Evolutionary conservation across 1,140 invertebrate genomes (phyloP).

Genomic region (Zophobas morio): DNA sequence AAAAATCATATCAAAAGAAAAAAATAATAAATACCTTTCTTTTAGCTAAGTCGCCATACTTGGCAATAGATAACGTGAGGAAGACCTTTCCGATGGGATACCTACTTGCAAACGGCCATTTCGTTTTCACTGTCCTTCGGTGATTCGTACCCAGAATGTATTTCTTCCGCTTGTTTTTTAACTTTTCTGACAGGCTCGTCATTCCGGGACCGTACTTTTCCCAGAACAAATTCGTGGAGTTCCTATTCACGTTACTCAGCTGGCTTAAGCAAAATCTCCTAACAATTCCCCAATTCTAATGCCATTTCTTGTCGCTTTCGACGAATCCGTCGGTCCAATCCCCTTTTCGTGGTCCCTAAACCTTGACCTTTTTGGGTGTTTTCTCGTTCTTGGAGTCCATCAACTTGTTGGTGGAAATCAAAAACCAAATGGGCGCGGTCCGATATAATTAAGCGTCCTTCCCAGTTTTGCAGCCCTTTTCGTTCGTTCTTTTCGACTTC

Average conservation of each 20-base stretch:
- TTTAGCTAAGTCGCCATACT: too few relatives aligned
- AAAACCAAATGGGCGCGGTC: conserved; percentile 96
- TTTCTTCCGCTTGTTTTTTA: too few relatives aligned
- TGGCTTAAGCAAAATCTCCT: conserved; percentile 83
- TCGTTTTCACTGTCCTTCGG: too few relatives aligned
- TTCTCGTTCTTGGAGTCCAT: conserved; percentile 94
- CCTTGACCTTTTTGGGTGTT: conserved; percentile 83
- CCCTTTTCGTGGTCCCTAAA: conserved; percentile 99
- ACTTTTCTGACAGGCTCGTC: too few relatives aligned
- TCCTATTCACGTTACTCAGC: conserved; percentile 77
- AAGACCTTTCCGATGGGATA: too few relatives aligned
- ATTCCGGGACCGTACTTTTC: too few relatives aligned
- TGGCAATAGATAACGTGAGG: too few relatives aligned
- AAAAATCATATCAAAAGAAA: too few relatives aligned
- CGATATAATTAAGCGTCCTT: conserved; percentile 92
- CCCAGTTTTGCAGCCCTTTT: conserved; percentile 89
- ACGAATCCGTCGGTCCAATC: conserved; percentile 97
- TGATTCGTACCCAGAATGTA: too few relatives aligned
- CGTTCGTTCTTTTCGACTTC: conserved; percentile 94
- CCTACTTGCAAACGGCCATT: too few relatives aligned
- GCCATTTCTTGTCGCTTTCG: conserved; percentile 95
- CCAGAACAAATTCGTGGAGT: too few relatives aligned
- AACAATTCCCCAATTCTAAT: conserved; percentile 94
- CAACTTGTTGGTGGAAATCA: conserved; percentile 94
- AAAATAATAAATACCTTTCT: too few relatives aligned